These are phyloP conservation scores for Dendronephthya gigantea DNA, from an alignment of 64 coral and sea anemone species.

Conservation along the genomic window DNA sequence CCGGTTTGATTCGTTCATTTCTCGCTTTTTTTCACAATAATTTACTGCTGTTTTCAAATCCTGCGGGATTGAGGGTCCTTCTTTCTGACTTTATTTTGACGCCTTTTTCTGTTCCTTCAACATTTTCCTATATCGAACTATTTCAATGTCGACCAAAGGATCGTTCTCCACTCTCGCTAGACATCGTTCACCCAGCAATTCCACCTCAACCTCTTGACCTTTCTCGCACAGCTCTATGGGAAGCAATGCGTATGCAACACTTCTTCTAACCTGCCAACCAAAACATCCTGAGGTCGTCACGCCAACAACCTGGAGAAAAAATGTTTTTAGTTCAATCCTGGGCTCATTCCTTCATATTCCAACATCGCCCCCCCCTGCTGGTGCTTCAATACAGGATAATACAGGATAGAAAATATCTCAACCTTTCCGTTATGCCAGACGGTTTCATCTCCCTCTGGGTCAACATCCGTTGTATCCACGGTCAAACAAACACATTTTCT, in stretches of 20 bases:
- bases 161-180: conserved; percentile 66
- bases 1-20: background rate
- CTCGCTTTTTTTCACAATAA: background rate
- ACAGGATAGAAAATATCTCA: background rate
- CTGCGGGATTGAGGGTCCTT: too few species aligned
- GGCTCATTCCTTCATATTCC: background rate
- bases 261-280: conserved; percentile 70
- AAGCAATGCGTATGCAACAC: conserved; percentile 63
- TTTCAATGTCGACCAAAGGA: conserved; percentile 75
- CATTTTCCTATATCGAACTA: conserved; percentile 48
- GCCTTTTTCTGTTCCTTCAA: conserved; percentile 26
- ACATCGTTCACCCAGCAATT: conserved; percentile 59
- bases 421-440: conserved; percentile 99
- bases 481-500: conserved; percentile 65
- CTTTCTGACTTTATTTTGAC: conserved; percentile 1
- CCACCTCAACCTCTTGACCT: conserved; percentile 69
- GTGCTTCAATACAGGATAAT: too few species aligned
- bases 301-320: conserved; percentile 59
- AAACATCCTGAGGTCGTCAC: conserved; percentile 76
- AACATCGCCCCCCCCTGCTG: background rate
- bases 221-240: conserved; percentile 55
- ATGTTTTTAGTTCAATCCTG: background rate
- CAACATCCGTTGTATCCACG: conserved; percentile 83
- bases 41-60: background rate
- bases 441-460: conserved; percentile 84